Base-by-base conservation (phyloP, 2,888 invertebrate species). In the Argyresthia goedartella region DNA sequence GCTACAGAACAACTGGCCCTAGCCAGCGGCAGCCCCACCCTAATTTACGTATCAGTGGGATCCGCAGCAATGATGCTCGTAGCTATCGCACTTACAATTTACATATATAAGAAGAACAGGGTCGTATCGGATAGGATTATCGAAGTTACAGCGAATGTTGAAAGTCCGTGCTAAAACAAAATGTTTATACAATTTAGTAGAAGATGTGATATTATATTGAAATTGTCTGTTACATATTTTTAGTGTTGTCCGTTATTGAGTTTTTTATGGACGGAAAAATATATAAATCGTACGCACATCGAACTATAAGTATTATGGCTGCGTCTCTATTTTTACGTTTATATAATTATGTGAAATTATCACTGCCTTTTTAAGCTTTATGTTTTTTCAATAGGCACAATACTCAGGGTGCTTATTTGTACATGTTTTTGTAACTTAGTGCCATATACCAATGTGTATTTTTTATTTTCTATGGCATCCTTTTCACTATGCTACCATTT, bases 371-470 rank as follows among this genome's bases (percentile, higher is more conserved):
- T 60, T 67, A 44, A 76, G 74, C 73, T 79, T 76, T 73, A 73
- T 65, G 62, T 58, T 44, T 10, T 44, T 65, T 60, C 62, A 66
- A 70, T 70, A 66, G 68, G 64, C 55, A 54, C 15, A 16, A 25
- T 35, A 36, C 53, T 61, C 55, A 58, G 65, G 64, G 71, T 74
- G 72, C 70, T 75, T 78, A 76, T 74, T 79, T 79, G 13, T 42
- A 34, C 77, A 76, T 77, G 69, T 55, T 52, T 65, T 60, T 61
- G 69, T 81, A 76, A 78, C 76, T 78, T 80, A 81, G 82, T 84
- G 84, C 84, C 84, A 84, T 84, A 82, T 50, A 44, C 10, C 36
- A 36, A 39, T 47, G 41, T 51, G 34, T 43, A 47, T 47, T 25
- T 25, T 14, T 11, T 50, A 50, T 49, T 44, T 39, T 45, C 33